phyloP scores from a whole-genome alignment of 2,797 vertebrate species.

The Fistularia commersonii region DNA sequence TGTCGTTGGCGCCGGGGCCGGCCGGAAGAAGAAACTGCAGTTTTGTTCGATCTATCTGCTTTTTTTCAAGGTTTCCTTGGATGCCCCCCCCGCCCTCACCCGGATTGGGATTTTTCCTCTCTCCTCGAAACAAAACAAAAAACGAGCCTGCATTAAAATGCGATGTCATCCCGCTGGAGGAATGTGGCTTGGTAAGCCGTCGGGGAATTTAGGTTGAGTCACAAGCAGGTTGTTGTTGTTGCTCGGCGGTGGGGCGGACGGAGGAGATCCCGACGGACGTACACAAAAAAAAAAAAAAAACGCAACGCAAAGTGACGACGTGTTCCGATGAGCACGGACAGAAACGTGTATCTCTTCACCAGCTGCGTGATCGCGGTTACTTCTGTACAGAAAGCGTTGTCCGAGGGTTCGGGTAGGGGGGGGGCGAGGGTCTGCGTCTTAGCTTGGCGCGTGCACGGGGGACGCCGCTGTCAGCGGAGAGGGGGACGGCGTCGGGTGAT shows the following conservation, averaged over 20 bases:
- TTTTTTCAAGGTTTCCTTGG: too few species aligned
- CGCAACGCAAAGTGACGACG: too few species aligned
- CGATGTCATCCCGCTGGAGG: slow-evolving; percentile 35
- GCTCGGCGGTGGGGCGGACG: too few species aligned
- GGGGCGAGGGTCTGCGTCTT: slow-evolving; percentile 28
- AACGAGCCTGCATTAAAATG: slow-evolving; percentile 12
- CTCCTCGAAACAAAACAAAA: background rate
- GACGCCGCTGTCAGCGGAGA: slow-evolving; percentile 22
- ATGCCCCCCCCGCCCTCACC: background rate
- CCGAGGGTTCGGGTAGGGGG: slow-evolving; percentile 27
- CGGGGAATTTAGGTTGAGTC: slow-evolving; percentile 35
- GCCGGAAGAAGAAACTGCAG: too few species aligned
- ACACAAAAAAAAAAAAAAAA: too few species aligned
- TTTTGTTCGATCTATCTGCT: too few species aligned
- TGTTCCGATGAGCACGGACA: too few species aligned
- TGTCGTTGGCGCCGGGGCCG: too few species aligned
- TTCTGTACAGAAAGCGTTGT: slow-evolving; percentile 45
- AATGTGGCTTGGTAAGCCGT: slow-evolving; percentile 36
- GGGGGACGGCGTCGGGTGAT: slow-evolving; percentile 12
- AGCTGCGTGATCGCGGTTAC: background rate
- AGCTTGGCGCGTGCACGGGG: slow-evolving; percentile 42
- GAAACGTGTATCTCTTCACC: too few species aligned
- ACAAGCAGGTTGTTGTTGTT: background rate
- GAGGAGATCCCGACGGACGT: too few species aligned
- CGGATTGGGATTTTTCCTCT: background rate